A percentile compares a stretch with the other conserved stretches of the same genome.
These are phyloP conservation scores for Acrobasis suavella DNA, from an alignment of 2,888 invertebrate species.

Conservation along the genomic window DNA sequence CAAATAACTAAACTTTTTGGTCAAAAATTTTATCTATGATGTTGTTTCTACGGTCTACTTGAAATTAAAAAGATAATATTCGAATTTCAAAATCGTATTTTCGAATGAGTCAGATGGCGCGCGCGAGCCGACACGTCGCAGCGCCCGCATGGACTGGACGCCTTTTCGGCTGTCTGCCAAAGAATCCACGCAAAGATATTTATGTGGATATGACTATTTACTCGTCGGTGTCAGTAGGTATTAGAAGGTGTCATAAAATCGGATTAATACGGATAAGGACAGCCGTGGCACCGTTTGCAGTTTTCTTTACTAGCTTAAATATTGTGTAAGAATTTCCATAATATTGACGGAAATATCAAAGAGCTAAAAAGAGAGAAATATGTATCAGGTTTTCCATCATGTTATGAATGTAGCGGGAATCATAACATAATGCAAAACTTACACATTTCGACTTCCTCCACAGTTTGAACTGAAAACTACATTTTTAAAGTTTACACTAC, in stretches of 20 bases:
- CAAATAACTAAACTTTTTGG: conserved; percentile 2
- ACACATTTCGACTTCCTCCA: too few relatives aligned
- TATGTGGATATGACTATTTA: conserved; percentile 70
- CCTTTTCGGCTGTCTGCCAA: conserved; percentile 73
- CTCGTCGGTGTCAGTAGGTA: conserved; percentile 37
- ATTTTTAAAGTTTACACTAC: too few relatives aligned
- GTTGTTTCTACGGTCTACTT: conserved; percentile 26
- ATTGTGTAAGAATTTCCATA: neutral
- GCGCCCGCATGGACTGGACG: conserved; percentile 69
- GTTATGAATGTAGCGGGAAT: too few relatives aligned
- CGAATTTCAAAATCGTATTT: conserved; percentile 49
- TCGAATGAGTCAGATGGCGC: conserved; percentile 48
- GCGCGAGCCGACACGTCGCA: conserved; percentile 63
- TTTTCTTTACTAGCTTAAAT: neutral
- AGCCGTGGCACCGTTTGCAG: neutral
- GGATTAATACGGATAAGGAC: conserved; percentile 24
- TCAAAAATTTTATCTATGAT: conserved; percentile 27
- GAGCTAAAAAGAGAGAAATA: too few relatives aligned
- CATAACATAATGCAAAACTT: too few relatives aligned
- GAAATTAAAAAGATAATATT: conserved; percentile 35
- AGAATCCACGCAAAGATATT: conserved; percentile 74
- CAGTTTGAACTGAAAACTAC: too few relatives aligned
- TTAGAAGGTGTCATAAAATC: conserved; percentile 35
- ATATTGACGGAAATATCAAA: too few relatives aligned
- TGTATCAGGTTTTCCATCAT: too few relatives aligned